Percentiles rank a stretch among this genome's conserved stretches.
Conservation (phyloP, 2,888 invertebrate species). For the Stegophylla sp. region DNA sequence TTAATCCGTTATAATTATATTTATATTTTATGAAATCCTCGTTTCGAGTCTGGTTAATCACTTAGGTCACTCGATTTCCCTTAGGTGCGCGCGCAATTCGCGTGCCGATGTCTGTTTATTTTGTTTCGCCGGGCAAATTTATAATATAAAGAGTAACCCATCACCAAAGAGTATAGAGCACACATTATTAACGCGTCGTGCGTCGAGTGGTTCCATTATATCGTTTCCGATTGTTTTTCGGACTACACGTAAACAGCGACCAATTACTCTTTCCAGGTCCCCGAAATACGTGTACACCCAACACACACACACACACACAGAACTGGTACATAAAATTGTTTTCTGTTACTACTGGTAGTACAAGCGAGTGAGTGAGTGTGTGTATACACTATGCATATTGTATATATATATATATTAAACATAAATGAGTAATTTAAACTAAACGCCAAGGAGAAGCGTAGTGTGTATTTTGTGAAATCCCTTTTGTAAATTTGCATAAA, state of each 20-base stretch:
- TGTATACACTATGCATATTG: neutral
- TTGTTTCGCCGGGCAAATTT: neutral
- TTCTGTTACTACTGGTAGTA: neutral
- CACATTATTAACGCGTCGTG: neutral
- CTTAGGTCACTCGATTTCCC: too few relatives aligned
- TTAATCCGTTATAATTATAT: too few relatives aligned
- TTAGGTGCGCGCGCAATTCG: neutral
- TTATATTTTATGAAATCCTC: too few relatives aligned
- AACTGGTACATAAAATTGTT: neutral
- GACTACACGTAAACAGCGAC: neutral
- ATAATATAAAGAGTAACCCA: neutral
- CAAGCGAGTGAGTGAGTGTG: too few relatives aligned
- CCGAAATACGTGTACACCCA: neutral
- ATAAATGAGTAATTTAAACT: neutral
- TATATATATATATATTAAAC: neutral
- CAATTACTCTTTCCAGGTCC: conserved; percentile 7
- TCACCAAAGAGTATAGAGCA: neutral
- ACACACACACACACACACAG: neutral
- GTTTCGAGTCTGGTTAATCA: too few relatives aligned
- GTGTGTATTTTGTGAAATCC: neutral
- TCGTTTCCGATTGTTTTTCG: conserved; percentile 19
- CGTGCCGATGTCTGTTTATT: neutral
- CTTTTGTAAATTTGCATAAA: conserved; percentile 26
- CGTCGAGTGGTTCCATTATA: neutral
- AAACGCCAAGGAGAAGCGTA: neutral